phyloP scores from a whole-genome alignment of 1,140 invertebrate species.

The Drosophila jambulina region DNA sequence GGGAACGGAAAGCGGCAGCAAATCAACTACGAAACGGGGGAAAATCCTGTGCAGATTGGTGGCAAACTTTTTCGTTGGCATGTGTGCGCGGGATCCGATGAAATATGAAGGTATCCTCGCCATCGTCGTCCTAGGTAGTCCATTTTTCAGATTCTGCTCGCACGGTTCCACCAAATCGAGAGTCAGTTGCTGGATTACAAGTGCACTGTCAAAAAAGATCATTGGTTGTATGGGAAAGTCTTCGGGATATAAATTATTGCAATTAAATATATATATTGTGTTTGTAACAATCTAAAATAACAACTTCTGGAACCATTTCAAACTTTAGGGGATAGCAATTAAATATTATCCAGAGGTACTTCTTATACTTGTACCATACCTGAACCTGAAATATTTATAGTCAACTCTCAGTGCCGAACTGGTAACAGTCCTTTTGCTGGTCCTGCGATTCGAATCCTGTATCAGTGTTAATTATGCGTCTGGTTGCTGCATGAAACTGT shows the following conservation, averaged over 20 bases:
- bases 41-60: slow-evolving; percentile 23
- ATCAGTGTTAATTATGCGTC: slow-evolving; percentile 68
- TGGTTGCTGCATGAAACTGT: slow-evolving; percentile 51
- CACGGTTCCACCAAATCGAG: slow-evolving; percentile 2
- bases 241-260: too few species aligned
- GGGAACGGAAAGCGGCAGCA: slow-evolving; percentile 44
- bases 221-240: not conserved
- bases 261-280: not conserved
- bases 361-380: not conserved
- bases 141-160: slow-evolving; percentile 9
- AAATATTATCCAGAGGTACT: too few species aligned
- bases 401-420: not conserved
- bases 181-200: slow-evolving; percentile 8
- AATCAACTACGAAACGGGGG: slow-evolving; percentile 62
- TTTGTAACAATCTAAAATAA: not conserved
- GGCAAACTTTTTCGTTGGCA: slow-evolving; percentile 56
- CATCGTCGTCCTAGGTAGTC: slow-evolving; percentile 45
- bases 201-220: not conserved
- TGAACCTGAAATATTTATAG: not conserved
- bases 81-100: slow-evolving; percentile 41
- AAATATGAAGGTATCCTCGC: slow-evolving; percentile 67
- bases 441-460: slow-evolving; percentile 6
- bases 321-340: not conserved
- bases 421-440: not conserved
- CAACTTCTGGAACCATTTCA: not conserved